Percentiles rank a stretch among this genome's conserved stretches.
phyloP scores from a whole-genome alignment of 2,797 vertebrate species.

The Phalanger gymnotis region DNA sequence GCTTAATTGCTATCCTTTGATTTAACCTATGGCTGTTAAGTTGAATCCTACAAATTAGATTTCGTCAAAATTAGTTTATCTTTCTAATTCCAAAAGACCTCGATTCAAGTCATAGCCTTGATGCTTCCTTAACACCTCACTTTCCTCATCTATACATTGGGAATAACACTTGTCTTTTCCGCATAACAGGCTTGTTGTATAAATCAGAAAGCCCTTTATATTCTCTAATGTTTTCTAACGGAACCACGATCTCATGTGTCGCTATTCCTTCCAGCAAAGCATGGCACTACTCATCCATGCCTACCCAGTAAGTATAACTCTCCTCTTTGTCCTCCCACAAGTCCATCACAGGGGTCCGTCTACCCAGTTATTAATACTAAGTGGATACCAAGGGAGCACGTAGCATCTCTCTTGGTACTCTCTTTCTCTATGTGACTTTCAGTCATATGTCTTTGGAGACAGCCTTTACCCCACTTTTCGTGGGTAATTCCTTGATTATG shows the following conservation, averaged over 20 bases:
- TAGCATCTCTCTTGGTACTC: background rate
- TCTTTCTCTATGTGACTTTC: background rate
- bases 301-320: background rate
- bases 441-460: background rate
- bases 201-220: background rate
- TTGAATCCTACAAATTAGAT: background rate
- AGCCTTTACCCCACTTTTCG: background rate
- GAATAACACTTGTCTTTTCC: background rate
- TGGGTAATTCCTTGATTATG: background rate
- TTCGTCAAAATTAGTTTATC: background rate
- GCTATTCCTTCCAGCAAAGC: background rate
- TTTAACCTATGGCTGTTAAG: constrained; percentile 19
- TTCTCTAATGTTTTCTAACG: background rate
- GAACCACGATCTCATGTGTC: background rate
- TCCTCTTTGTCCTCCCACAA: background rate
- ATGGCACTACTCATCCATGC: background rate
- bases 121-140: background rate
- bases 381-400: background rate
- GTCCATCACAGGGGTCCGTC: background rate
- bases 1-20: background rate
- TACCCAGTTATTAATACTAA: background rate
- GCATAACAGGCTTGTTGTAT: background rate
- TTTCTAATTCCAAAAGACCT: background rate
- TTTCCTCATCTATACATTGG: background rate
- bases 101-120: background rate